Conservation (phyloP, 2,113 vertebrate species). For the Siniperca knerii region DNA sequence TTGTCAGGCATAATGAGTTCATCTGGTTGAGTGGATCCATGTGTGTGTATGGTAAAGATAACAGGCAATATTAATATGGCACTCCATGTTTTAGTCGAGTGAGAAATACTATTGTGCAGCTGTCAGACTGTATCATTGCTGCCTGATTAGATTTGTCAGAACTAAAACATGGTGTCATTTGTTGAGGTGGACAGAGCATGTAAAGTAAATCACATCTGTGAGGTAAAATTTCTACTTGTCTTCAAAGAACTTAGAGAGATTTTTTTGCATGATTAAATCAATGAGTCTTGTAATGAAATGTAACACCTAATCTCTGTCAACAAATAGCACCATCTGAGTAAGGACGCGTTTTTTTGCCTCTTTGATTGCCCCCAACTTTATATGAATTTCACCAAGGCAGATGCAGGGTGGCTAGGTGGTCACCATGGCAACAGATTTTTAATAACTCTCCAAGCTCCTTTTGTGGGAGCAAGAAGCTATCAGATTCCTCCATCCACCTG, state of each 20-base stretch:
- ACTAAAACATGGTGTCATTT: slow-evolving; percentile 13
- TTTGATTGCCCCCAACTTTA: slow-evolving; percentile 32
- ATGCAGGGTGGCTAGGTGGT: slow-evolving; percentile 53
- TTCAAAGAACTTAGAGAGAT: background rate
- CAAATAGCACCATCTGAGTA: slow-evolving; percentile 4
- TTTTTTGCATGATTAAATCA: background rate
- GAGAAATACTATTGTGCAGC: slow-evolving; percentile 26
- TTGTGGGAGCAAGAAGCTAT: slow-evolving; percentile 44
- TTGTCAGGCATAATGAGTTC: slow-evolving; percentile 17
- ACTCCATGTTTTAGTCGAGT: slow-evolving; percentile 23
- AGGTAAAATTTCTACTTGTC: background rate
- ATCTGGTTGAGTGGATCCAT: slow-evolving; percentile 16
- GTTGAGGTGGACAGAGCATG: background rate
- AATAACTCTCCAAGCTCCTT: slow-evolving; percentile 53
- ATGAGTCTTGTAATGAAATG: background rate
- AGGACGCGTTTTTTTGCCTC: background rate
- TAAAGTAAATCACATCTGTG: slow-evolving; percentile 2
- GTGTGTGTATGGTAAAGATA: slow-evolving; percentile 28
- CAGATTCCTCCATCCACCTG: slow-evolving; percentile 54
- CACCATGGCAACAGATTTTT: slow-evolving; percentile 71
- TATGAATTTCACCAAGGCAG: slow-evolving; percentile 29
- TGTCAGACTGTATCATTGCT: slow-evolving; percentile 26
- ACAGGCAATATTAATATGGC: slow-evolving; percentile 23
- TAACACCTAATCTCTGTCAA: slow-evolving; percentile 17
- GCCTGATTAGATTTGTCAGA: slow-evolving; percentile 18